Base-by-base conservation (phyloP, 2,113 vertebrate species). In the Ageneiosus marmoratus region DNA sequence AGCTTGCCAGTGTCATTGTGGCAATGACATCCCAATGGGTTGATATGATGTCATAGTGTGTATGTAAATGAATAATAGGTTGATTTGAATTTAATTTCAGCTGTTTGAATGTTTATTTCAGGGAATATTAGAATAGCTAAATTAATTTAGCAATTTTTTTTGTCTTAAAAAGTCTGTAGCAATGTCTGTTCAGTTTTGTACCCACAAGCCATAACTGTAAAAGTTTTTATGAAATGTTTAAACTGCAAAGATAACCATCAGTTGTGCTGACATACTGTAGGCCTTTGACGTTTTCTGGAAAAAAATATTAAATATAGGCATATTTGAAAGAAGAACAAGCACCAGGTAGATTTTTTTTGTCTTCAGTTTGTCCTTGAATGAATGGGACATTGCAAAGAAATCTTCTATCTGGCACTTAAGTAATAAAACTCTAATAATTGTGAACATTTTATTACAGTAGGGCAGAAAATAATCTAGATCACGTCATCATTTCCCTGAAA, bases 161-260 rank as follows among this genome's bases (percentile, higher is more conserved):
- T 67, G 87, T 91, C 91, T 90, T 91, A 92, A 91, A 93, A 91
- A 89, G 92, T 94, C 89, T 93, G 93, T 94, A 94, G 93, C 94
- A 94, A 93, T 91, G 94, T 94, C 92, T 93, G 92, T 93, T 94
- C 90, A 91, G 93, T 93, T 92, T 91, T 89, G 92, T 91, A 91
- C 91, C 73, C 94, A 93, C 88, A 94, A 94, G 93, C 93, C 94
- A 94, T 94, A 94, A 90, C 87, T 92, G 91, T 92, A 91, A 41
- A 41, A 88, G 79, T 86, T 81, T 85, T 89, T 90, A 92, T 91
- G 84, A 87, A 46, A 83, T 90, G 88, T 90, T 87, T 80, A 85
- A 90, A 91, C 91, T 92, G 90, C 70, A 79, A 77, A 76, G 87
- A 91, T 91, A 55, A 92, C 90, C 91, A 92, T 92, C 90, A 92